phyloP scores from a whole-genome alignment of 1,140 invertebrate species.

The Lordiphosa collinella region DNA sequence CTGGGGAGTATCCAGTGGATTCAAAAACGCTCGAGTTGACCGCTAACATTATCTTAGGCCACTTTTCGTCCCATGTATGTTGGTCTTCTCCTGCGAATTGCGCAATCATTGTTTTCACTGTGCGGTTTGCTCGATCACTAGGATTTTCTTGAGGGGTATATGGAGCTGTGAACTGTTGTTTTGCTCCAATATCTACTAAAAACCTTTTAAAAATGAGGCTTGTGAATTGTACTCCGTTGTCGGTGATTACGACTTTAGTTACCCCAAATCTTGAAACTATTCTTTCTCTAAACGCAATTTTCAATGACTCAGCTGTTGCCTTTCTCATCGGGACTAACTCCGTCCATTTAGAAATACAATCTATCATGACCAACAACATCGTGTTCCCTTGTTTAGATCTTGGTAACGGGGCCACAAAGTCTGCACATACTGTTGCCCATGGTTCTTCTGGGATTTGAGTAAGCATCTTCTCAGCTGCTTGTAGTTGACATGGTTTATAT shows the following conservation, averaged over 20 bases:
- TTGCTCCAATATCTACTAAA: neutral
- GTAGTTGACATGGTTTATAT: neutral
- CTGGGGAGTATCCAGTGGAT: too few relatives aligned
- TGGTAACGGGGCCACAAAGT: neutral
- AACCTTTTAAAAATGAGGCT: neutral
- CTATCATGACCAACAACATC: neutral
- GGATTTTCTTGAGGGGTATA: too few relatives aligned
- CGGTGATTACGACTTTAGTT: neutral
- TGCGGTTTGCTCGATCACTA: neutral
- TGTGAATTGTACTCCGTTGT: neutral
- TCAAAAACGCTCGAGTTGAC: too few relatives aligned
- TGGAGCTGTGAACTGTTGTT: too few relatives aligned
- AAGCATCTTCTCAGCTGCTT: neutral
- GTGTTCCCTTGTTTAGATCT: neutral
- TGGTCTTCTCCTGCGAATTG: neutral
- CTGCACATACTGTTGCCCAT: neutral
- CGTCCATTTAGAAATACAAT: neutral
- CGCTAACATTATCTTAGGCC: too few relatives aligned
- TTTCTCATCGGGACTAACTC: neutral
- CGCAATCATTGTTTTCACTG: neutral
- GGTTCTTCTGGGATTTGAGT: too few relatives aligned
- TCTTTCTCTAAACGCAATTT: neutral
- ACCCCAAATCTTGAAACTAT: neutral
- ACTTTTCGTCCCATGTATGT: neutral
- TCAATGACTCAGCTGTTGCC: neutral